phyloP scores from a whole-genome alignment of 2,888 invertebrate species.

The Celastrina argiolus region DNA sequence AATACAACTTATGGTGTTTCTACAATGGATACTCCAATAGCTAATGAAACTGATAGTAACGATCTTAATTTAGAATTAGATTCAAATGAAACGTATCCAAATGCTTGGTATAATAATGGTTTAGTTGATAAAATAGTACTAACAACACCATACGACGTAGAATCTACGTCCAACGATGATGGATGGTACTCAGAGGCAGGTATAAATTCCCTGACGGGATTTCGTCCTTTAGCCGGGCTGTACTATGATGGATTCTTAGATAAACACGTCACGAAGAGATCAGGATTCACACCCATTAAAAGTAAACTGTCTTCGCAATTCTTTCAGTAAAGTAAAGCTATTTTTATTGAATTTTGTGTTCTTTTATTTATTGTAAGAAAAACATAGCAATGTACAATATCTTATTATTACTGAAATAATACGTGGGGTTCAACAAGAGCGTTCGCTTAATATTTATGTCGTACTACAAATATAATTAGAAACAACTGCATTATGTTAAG shows the following conservation, averaged over 20 bases:
- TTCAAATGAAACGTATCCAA: slow-evolving; percentile 40
- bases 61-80: slow-evolving; percentile 35
- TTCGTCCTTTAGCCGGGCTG: slow-evolving; percentile 64
- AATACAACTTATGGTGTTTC: neutral
- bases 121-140: slow-evolving; percentile 57
- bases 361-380: neutral
- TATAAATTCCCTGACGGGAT: slow-evolving; percentile 45
- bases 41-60: slow-evolving; percentile 26
- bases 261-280: slow-evolving; percentile 47
- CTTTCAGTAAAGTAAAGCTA: slow-evolving; percentile 30
- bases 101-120: slow-evolving; percentile 42
- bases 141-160: slow-evolving; percentile 54
- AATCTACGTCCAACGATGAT: slow-evolving; percentile 48
- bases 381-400: too few relatives aligned
- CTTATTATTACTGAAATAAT: too few relatives aligned
- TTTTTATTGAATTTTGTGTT: neutral
- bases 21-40: neutral
- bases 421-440: too few relatives aligned
- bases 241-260: slow-evolving; percentile 69
- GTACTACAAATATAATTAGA: too few relatives aligned
- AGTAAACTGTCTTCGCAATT: slow-evolving; percentile 35
- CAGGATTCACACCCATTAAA: slow-evolving; percentile 46
- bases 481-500: too few relatives aligned
- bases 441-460: too few relatives aligned
- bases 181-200: slow-evolving; percentile 51